Percentiles rank a stretch among this genome's conserved stretches.
Evolutionary conservation across 2,113 vertebrate species (phyloP).

Genomic region (Dromiciops gliroides): DNA sequence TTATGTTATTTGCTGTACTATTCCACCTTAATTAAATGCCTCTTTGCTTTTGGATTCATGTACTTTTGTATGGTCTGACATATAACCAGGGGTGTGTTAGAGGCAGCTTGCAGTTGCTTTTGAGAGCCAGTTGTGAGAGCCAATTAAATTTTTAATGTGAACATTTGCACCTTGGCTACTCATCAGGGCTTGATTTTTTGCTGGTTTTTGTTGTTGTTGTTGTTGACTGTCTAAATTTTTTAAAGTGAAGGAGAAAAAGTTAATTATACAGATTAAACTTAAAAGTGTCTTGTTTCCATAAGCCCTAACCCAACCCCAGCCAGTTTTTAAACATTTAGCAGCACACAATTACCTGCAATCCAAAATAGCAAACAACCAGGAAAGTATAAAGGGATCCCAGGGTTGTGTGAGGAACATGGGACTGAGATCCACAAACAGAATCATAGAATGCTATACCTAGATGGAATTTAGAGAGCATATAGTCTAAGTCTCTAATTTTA

Average conservation of each 20-base stretch:
- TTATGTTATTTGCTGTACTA: background rate
- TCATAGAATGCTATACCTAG: background rate
- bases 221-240: background rate
- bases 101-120: background rate
- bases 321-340: background rate
- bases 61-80: background rate
- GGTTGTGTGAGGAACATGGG: background rate
- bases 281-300: background rate
- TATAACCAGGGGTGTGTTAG: background rate
- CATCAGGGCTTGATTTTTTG: background rate
- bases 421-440: background rate
- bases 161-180: background rate
- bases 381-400: background rate
- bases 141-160: background rate
- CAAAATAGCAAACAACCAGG: background rate
- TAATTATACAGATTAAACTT: background rate
- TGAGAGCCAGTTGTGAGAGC: background rate
- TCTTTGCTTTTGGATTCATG: background rate
- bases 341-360: background rate
- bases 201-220: too few species aligned
- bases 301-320: background rate
- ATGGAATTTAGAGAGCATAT: background rate
- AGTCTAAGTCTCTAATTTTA: background rate
- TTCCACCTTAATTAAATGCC: background rate
- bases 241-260: background rate